Base-by-base conservation (phyloP, 2,888 invertebrate species). In the Oscheius sp. region DNA sequence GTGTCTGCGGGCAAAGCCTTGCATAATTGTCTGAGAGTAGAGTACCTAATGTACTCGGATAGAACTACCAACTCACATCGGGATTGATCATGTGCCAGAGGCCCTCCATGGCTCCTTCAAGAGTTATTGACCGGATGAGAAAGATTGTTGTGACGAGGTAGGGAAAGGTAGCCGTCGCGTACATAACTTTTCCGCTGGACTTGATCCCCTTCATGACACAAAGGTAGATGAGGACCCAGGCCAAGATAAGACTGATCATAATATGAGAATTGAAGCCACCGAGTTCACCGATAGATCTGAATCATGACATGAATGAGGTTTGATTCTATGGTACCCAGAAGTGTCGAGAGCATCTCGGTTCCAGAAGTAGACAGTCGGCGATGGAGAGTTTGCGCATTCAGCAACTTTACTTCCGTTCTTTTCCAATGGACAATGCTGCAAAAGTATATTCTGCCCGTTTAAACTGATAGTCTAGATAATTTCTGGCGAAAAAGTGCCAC, bases 191-290 rank as follows among this genome's bases (percentile, higher is more conserved):
- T 87, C 96, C 96, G 80, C 95, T 95, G 86, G 95, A 95, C 91
- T 96, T 96, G 80, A 96, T 96, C 63, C 96, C 96, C 90, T 95
- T 95, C 94, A 95, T 96, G 60, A 96, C 95, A 89, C 96, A 96
- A 89, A 95, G 94, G 91, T 95, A 96, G 47, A 96, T 95, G 81
- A 95, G 92, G 65, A 93, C 90, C 96, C 96, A 96, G 33, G 96
- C 94, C 47, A 95, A 91, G 76, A 95, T 90, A 63, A 96, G 92
- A 88, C 95, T 95, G 48, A 95, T 90, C 0, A 94, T 94, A 89
- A 96, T 96, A 94, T 95, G 96, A 95, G 95, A 95, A 84, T 94
- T 93, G 5, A 96, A 93, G 35, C 93, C 93, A 47, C 94, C 94
- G 0, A 94, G 93, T 58, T 94, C 93, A 35, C 94, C 94, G 55